Evolutionary conservation across 1,140 invertebrate genomes (phyloP).

Genomic region (Propsilocerus akamusi): DNA sequence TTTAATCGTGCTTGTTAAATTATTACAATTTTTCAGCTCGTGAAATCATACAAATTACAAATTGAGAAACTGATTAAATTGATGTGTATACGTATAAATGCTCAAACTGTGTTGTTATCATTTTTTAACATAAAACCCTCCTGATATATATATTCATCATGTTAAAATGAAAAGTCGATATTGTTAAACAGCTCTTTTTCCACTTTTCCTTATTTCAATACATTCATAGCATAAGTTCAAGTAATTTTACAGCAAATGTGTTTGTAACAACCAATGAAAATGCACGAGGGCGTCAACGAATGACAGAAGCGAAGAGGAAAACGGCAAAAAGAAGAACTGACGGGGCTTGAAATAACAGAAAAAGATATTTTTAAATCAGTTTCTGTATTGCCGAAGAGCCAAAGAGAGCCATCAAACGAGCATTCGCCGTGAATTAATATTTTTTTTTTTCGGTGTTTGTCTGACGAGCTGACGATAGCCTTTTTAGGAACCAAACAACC

Average conservation of each 20-base stretch:
- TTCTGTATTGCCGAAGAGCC: not conserved
- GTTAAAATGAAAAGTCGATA: slow-evolving; percentile 2
- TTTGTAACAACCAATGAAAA: not conserved
- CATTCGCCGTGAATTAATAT: no score
- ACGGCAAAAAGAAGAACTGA: not conserved
- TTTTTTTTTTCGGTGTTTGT: no score
- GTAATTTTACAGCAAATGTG: not conserved
- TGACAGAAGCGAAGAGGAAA: not conserved
- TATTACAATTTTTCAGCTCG: slow-evolving; percentile 3
- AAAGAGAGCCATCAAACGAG: no score
- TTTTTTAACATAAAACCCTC: not conserved
- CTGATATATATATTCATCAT: slow-evolving; percentile 1
- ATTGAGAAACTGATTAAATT: slow-evolving; percentile 4
- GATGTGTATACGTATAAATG: not conserved
- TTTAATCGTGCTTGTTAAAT: slow-evolving; percentile 1
- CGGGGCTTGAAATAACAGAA: not conserved
- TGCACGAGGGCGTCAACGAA: not conserved
- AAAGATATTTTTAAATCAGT: slow-evolving; percentile 1
- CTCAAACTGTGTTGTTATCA: not conserved
- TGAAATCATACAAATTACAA: not conserved
- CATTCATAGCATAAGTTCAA: not conserved
- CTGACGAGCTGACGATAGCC: no score
- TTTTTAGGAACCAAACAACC: no score
- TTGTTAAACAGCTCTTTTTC: not conserved
- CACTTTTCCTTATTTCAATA: not conserved